Base-by-base conservation (phyloP, 2,888 invertebrate species). In the Exocentrus adspersus region DNA sequence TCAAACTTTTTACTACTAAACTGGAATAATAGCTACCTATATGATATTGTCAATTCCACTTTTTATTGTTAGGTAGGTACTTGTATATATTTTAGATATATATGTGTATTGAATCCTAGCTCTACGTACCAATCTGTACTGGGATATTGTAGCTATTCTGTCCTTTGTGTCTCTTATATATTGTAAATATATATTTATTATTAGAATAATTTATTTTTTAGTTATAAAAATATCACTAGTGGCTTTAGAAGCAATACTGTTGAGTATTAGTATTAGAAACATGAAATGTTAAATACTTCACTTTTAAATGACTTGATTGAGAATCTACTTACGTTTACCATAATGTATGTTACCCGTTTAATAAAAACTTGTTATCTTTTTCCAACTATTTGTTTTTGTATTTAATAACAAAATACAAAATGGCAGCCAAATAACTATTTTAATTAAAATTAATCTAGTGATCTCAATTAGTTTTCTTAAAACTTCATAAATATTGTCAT, bases 41-140 rank as follows among this genome's bases (percentile, higher is more conserved):
- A 54, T 46, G 60, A 64, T 64, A 64, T 64, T 57, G 64, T 64
- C 64, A 64, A 64, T 64, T 64, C 59, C 50, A 51, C 43, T n/a
- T n/a, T 30, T 54, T 58, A 41, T 37, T 52, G 17, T 32, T 62
- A 46, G 46, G 21, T n/a, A n/a, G n/a, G n/a, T n/a, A n/a, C n/a
- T 57, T 52, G 57, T 37, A 64, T 60, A 60, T 64, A 64, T 64
- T 61, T 57, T 57, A 60, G 28, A 20, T 28, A 21, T 54, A 24
- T 28, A 28, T n/a, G 12, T 19, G n/a, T 42, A 42, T n/a, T n/a
- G n/a, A n/a, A n/a, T n/a, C 24, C 19, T 28, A 54, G 14, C 57
- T 60, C 53, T 64, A 62, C 32, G 56, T 46, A 51, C 43, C 56
- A 56, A 51, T 60, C 48, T 54, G 59, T 54, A 59, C 60, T 45